These are phyloP conservation scores for Chionomys nivalis DNA, from an alignment of 2,113 vertebrate species.

Conservation along the genomic window DNA sequence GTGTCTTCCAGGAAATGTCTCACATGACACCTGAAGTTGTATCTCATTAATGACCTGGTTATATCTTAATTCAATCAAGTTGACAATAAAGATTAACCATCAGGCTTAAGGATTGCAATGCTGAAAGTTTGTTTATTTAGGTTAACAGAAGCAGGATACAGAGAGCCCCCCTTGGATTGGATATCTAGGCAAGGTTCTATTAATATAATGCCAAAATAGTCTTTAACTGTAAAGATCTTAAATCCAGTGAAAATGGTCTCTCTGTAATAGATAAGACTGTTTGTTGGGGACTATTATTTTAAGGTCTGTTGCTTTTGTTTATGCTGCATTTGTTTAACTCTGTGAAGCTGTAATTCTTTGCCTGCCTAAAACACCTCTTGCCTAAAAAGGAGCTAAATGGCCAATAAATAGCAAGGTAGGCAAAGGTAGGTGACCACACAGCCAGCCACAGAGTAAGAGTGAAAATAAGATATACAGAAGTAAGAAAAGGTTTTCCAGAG, in stretches of 20 bases:
- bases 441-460: too few species aligned
- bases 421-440: too few species aligned
- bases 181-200: neutral
- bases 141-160: neutral
- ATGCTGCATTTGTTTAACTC: too few species aligned
- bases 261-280: neutral
- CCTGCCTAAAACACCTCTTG: too few species aligned
- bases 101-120: neutral
- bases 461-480: too few species aligned
- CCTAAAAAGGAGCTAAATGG: too few species aligned
- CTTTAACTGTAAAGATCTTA: constrained; percentile 33
- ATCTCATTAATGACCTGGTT: neutral
- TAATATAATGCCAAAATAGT: neutral
- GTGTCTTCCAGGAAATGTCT: neutral
- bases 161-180: neutral
- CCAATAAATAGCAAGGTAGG: too few species aligned
- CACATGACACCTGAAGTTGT: neutral
- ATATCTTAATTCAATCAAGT: neutral
- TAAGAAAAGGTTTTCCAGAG: too few species aligned
- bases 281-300: neutral
- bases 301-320: too few species aligned
- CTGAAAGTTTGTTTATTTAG: neutral
- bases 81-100: neutral
- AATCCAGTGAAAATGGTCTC: neutral
- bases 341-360: too few species aligned